These are phyloP conservation scores for Catamblyrhynchus diadema DNA, from an alignment of 2,797 vertebrate genomes.

Conservation along the genomic window DNA sequence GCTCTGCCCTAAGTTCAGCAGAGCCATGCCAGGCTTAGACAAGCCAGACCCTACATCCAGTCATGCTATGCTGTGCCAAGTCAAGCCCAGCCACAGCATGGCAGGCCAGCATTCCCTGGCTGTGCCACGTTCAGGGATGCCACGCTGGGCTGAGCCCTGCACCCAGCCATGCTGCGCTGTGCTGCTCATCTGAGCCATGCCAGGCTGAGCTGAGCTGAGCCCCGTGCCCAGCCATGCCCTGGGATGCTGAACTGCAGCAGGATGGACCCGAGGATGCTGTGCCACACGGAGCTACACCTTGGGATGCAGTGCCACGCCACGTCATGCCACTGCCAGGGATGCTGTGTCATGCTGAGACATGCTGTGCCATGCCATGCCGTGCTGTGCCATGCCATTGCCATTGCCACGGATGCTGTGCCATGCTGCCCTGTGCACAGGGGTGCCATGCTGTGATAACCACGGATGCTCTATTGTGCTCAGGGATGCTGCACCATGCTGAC, in stretches of 20 bases:
- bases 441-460: not conserved
- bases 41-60: not conserved
- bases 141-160: not conserved
- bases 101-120: not conserved
- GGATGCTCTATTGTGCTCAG: not conserved
- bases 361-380: not conserved
- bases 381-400: not conserved
- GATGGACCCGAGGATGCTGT: too few species aligned
- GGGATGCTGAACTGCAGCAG: not conserved
- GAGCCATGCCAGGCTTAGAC: not conserved
- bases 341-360: not conserved
- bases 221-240: not conserved
- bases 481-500: not conserved
- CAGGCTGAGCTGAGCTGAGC: not conserved
- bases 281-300: not conserved
- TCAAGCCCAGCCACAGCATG: not conserved
- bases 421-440: not conserved
- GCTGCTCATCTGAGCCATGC: not conserved
- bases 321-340: not conserved
- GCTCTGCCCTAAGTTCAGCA: not conserved
- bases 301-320: not conserved
- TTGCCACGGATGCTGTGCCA: not conserved
- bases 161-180: not conserved
- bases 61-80: fast-evolving
- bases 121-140: not conserved